Percentiles rank a stretch among this genome's conserved stretches.
Conservation (phyloP, 2,113 vertebrate genomes). For the Lasiurus cinereus region DNA sequence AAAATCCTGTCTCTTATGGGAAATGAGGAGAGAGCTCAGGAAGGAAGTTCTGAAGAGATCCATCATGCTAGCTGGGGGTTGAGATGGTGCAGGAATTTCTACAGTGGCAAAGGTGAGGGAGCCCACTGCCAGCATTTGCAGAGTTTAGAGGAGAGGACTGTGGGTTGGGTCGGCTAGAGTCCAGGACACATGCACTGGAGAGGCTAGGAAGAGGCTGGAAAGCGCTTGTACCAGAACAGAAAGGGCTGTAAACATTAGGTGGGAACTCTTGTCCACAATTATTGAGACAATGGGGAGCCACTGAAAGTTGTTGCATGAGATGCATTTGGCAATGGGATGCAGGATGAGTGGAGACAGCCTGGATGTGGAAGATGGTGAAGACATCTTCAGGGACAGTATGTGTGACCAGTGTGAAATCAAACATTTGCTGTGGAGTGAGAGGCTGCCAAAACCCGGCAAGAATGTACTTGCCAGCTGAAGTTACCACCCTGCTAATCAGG, state of each 20-base stretch:
- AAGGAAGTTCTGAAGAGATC: constrained; percentile 7
- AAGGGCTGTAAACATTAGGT: neutral
- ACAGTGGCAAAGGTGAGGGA: neutral
- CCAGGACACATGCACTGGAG: neutral
- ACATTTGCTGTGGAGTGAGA: neutral
- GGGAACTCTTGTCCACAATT: neutral
- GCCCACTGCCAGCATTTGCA: neutral
- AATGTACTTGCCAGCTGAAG: neutral
- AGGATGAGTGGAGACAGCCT: neutral
- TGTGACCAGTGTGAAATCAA: neutral
- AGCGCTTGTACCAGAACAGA: neutral
- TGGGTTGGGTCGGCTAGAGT: neutral
- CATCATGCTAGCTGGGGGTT: neutral
- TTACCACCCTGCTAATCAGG: neutral
- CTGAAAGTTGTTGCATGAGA: neutral
- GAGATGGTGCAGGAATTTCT: neutral
- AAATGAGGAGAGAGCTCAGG: neutral
- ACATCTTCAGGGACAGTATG: neutral
- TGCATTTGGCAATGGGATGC: neutral
- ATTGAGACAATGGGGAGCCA: neutral
- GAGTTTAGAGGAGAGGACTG: neutral
- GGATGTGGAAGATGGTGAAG: neutral
- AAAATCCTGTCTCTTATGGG: neutral
- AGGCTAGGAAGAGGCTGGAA: neutral
- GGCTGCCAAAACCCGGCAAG: neutral